A percentile compares a stretch with the other conserved stretches of the same genome.
Conservation (phyloP, 2,888 invertebrate species). For the Chorisops tibialis region DNA sequence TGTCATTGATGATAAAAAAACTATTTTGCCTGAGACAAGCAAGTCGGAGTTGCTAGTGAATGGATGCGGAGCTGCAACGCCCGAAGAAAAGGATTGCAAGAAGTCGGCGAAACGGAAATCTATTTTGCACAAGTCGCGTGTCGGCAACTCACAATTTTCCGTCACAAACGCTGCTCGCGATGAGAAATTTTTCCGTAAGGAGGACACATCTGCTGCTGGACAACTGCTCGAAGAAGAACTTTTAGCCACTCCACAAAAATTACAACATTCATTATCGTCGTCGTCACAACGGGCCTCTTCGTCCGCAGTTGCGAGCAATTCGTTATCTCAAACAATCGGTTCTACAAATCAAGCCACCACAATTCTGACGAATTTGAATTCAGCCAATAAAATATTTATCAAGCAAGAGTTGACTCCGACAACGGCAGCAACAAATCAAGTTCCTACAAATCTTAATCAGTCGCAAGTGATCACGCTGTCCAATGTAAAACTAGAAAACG, state of each 20-base stretch:
- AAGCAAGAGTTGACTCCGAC: slow-evolving; percentile 14
- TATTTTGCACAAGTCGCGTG: slow-evolving; percentile 29
- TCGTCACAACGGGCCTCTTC: not conserved
- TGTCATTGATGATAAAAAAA: slow-evolving; percentile 44
- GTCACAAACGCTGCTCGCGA: slow-evolving; percentile 34
- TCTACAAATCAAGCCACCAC: not conserved
- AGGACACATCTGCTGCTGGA: slow-evolving; percentile 30
- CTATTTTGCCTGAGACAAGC: slow-evolving; percentile 7
- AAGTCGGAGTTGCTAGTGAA: slow-evolving; percentile 11
- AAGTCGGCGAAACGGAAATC: slow-evolving; percentile 30
- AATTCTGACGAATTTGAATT: not conserved
- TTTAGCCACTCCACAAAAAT: slow-evolving; percentile 30
- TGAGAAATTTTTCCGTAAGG: slow-evolving; percentile 45
- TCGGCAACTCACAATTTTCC: slow-evolving; percentile 28
- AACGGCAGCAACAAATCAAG: slow-evolving; percentile 16
- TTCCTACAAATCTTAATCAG: slow-evolving; percentile 19
- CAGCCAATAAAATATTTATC: slow-evolving; percentile 3
- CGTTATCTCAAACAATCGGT: slow-evolving; percentile 1
- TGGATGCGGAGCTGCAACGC: not conserved
- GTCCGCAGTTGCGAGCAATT: not conserved
- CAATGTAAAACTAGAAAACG: slow-evolving; percentile 5
- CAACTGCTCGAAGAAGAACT: slow-evolving; percentile 35
- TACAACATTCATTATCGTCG: not conserved
- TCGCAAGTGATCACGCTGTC: not conserved
- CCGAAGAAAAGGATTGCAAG: slow-evolving; percentile 30